Evolutionary conservation across 2,797 vertebrate species (phyloP).

Genomic region (Triplophysa yarkandensis): DNA sequence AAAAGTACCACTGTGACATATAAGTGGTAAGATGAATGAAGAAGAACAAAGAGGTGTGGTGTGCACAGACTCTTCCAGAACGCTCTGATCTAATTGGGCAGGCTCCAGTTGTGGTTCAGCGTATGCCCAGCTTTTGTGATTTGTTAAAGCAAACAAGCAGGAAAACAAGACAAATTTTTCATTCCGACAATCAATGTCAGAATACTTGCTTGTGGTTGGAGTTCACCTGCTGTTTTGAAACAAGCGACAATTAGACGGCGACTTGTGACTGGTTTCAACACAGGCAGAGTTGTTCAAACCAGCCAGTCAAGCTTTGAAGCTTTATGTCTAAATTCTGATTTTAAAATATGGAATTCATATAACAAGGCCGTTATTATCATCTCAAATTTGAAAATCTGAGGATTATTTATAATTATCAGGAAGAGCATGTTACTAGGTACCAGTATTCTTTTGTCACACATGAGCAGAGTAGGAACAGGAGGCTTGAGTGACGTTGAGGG

Average conservation of each 20-base stretch:
- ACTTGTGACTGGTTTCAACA: conserved; percentile 30
- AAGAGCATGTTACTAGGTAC: conserved; percentile 43
- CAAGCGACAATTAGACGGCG: conserved; percentile 9
- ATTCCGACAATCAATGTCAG: conserved; percentile 32
- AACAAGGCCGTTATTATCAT: conserved; percentile 38
- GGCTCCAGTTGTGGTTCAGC: conserved; percentile 45
- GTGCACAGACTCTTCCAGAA: conserved; percentile 58
- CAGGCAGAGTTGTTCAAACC: conserved; percentile 19
- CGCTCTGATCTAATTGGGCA: conserved; percentile 44
- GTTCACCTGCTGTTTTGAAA: conserved; percentile 37
- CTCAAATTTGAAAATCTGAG: conserved; percentile 26
- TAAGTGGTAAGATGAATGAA: conserved; percentile 61
- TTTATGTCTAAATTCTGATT: background rate
- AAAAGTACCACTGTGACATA: conserved; percentile 65
- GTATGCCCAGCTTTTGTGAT: conserved; percentile 32
- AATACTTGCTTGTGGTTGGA: conserved; percentile 31
- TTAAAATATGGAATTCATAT: background rate
- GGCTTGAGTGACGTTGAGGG: conserved; percentile 55
- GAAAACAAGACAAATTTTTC: conserved; percentile 62
- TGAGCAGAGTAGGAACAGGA: conserved; percentile 34
- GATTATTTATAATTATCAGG: conserved; percentile 28
- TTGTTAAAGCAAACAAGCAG: conserved; percentile 65
- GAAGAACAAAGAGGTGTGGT: conserved; percentile 56
- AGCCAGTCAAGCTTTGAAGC: background rate
- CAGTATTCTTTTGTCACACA: conserved; percentile 38